Evolutionary conservation across 2,113 vertebrate species (phyloP).

Genomic region (Herpailurus yagouaroundi): DNA sequence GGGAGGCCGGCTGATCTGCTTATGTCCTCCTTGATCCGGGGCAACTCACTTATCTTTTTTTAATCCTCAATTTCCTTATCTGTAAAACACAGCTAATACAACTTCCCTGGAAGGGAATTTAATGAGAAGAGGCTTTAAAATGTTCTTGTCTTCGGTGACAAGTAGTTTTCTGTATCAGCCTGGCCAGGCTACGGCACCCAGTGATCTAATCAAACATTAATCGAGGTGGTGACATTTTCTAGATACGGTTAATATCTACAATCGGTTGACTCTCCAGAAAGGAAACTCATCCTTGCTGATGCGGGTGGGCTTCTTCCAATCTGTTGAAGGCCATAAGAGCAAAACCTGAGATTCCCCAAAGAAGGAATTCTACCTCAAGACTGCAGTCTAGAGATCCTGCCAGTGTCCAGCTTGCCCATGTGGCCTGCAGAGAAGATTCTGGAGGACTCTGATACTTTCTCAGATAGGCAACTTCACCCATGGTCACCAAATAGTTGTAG

Average conservation of each 20-base stretch:
- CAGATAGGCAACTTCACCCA: accelerated
- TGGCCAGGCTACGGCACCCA: background rate
- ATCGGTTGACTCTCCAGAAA: background rate
- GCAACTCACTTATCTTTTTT: background rate
- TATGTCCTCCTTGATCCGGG: background rate
- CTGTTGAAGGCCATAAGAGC: background rate
- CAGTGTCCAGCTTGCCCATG: background rate
- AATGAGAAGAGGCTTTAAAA: background rate
- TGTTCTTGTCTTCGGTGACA: background rate
- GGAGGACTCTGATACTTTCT: background rate
- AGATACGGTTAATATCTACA: background rate
- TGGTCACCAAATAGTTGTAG: background rate
- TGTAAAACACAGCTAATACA: background rate
- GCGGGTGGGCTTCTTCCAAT: background rate
- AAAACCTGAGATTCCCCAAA: background rate
- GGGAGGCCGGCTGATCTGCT: background rate
- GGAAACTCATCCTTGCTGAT: background rate
- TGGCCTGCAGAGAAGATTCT: background rate
- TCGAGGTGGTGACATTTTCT: background rate
- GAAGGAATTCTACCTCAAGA: background rate
- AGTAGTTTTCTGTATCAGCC: background rate
- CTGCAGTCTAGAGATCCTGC: background rate
- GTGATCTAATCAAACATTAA: background rate
- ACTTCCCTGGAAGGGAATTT: background rate
- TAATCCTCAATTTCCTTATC: background rate